Conservation (phyloP, 2,113 vertebrate species). For the Columba livia region DNA sequence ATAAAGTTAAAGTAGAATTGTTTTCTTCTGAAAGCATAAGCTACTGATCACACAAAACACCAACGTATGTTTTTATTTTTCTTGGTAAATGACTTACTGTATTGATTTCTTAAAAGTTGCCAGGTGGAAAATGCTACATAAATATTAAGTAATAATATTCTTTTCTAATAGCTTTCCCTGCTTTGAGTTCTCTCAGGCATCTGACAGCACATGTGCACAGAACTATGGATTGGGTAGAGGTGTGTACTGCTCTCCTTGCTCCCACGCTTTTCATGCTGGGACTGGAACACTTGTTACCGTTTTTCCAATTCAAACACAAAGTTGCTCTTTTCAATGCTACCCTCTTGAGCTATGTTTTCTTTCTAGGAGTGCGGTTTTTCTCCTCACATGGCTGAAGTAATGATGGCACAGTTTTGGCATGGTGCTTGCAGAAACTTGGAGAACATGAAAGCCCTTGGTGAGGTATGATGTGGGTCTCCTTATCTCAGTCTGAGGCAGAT, state of each 20-base stretch:
- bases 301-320: neutral
- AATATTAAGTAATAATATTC: neutral
- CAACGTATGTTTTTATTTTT: neutral
- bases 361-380: neutral
- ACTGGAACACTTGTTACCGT: fast-evolving
- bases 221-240: neutral
- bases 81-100: neutral
- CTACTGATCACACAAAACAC: neutral
- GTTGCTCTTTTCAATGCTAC: neutral
- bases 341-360: neutral
- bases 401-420: fast-evolving
- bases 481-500: fast-evolving
- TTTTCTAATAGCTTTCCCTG: neutral
- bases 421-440: neutral
- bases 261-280: neutral
- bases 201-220: neutral
- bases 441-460: neutral
- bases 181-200: neutral
- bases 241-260: neutral
- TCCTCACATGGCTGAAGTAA: neutral
- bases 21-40: constrained; percentile 31
- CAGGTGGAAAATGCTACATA: neutral
- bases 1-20: constrained; percentile 62
- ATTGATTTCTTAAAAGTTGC: neutral
- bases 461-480: neutral